phyloP scores from a whole-genome alignment of 2,113 vertebrate genomes.

The Melanostigma gelatinosum region DNA sequence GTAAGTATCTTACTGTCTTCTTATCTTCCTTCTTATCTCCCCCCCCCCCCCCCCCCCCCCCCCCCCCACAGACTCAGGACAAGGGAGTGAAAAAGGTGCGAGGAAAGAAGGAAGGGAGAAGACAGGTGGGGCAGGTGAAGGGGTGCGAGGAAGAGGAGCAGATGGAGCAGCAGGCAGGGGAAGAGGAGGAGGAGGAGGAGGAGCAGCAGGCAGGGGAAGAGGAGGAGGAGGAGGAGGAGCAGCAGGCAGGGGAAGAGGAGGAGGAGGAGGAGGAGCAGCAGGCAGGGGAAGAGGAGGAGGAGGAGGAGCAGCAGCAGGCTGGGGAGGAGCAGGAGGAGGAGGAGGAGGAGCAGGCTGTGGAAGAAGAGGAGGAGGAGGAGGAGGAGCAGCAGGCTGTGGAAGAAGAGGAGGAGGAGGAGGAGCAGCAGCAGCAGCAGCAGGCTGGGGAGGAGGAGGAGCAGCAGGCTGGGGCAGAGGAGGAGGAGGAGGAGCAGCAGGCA shows the following conservation, averaged over 20 bases:
- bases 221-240: background rate
- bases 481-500: background rate
- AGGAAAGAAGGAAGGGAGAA: background rate
- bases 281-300: background rate
- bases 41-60: background rate
- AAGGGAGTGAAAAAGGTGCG: slow-evolving; percentile 7
- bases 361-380: slow-evolving; percentile 1
- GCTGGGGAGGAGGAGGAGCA: background rate
- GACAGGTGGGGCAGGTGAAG: too few species aligned
- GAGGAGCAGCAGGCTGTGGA: background rate
- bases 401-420: slow-evolving; percentile 19
- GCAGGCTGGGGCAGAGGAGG: slow-evolving; percentile 18
- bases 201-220: background rate
- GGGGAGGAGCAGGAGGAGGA: too few species aligned
- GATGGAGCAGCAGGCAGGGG: background rate
- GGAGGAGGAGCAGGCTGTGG: background rate
- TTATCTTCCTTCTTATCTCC: background rate
- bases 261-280: background rate
- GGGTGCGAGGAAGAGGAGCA: background rate
- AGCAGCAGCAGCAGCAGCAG: slow-evolving; percentile 4
- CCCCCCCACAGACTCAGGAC: background rate
- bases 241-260: slow-evolving; percentile 13
- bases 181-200: background rate
- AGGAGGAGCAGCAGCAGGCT: slow-evolving; percentile 1
- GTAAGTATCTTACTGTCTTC: slow-evolving; percentile 4